Evolutionary conservation across 2,888 invertebrate species (phyloP), one percentile per base, ranked within the genome.

Genomic region (Tenthredo scrophulariae): DNA sequence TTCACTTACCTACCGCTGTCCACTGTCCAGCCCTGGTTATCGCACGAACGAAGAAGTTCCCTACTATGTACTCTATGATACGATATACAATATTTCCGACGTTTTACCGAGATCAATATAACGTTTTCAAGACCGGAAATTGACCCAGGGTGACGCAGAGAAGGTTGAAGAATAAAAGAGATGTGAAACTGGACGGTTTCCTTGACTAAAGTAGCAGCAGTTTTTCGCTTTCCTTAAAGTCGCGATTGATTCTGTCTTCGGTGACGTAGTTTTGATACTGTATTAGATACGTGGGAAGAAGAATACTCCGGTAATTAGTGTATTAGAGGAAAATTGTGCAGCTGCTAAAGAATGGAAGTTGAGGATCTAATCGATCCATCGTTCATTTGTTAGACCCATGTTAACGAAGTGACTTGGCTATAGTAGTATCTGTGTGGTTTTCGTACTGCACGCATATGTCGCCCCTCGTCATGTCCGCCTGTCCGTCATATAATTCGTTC

Each of bases 111-210:
- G 58, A 62, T 80, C 80, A 40, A 80, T 62, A 80, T 37, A 22
- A 80, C 62, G 58, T 62, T 80, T 80, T 80, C 37, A 26, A 13
- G 22, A 29, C 58, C 80, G 80, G 80, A 80, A 80, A 80, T 80
- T 58, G 80, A 80, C 80, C 40, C 58, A 26, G 62, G 22, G 62
- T 22, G 40, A 6, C 26, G 13, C 40, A 18, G 18, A 22, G 40
- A 80, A 62, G 80, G 33, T 77, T 7, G 2, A 74, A 22, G 74
- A 26, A 74, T 43, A 15, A 74, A 22, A 74, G 74, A 22, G 13
- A 74, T 22, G 43, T 22, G 18, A 29, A 33, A 33, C 29, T 67
- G 33, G 18, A 33, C 67, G 50, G 77, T 40, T 40, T 40, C 75
- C 40, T 33, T 26, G 40, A 50, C 22, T 29, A 10, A 46, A 77